Conservation (phyloP, 1,140 invertebrate genomes). For the Asbolus verrucosus region DNA sequence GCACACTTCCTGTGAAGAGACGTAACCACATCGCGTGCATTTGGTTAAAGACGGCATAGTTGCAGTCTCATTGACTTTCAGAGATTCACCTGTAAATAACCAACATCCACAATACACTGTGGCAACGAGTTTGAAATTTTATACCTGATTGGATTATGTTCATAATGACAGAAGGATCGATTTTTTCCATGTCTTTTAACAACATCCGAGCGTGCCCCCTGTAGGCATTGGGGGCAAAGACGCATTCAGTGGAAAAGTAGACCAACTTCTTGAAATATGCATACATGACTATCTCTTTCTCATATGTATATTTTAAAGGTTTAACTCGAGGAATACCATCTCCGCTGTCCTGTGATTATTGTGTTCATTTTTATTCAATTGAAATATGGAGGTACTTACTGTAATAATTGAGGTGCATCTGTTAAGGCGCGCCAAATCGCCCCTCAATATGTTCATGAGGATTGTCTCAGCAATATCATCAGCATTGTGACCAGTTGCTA, state of each 20-base stretch:
- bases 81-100: conserved; percentile 86
- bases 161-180: conserved; percentile 93
- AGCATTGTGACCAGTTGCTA: conserved; percentile 99
- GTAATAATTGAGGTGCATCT: conserved; percentile 92
- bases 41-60: conserved; percentile 84
- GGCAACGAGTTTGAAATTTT: too few species aligned
- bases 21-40: conserved; percentile 92
- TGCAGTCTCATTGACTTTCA: conserved; percentile 84
- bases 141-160: conserved; percentile 98
- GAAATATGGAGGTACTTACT: conserved; percentile 67
- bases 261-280: conserved; percentile 97
- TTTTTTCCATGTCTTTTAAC: conserved; percentile 96
- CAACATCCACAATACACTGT: conserved; percentile 12
- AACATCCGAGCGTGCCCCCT: conserved; percentile 92
- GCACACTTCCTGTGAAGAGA: conserved; percentile 95
- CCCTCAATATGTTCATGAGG: conserved; percentile 97
- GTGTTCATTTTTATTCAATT: conserved; percentile 8
- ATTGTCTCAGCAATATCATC: conserved; percentile 99
- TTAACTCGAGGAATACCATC: conserved; percentile 94
- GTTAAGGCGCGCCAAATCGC: conserved; percentile 93
- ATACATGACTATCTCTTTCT: conserved; percentile 99
- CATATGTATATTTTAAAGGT: conserved; percentile 98
- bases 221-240: conserved; percentile 99
- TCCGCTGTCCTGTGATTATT: conserved; percentile 73
- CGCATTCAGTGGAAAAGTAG: conserved; percentile 99